Conservation (phyloP, 2,113 vertebrate species). For the Tragelaphus buxtoni region DNA sequence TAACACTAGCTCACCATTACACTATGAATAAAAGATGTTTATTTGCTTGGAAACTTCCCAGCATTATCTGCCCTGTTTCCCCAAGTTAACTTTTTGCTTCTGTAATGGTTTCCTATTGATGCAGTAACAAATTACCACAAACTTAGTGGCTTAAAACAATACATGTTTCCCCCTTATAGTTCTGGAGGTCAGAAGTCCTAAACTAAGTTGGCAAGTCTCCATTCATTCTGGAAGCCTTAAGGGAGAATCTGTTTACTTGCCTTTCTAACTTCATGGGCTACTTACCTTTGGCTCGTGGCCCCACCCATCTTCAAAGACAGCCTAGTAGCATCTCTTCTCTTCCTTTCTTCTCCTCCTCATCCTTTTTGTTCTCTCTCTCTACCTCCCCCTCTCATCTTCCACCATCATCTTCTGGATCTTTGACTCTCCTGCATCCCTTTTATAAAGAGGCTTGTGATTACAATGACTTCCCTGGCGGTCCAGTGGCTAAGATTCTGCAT, state of each 20-base stretch:
- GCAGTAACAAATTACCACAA: not conserved
- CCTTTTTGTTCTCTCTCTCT: not conserved
- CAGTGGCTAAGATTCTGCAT: too few species aligned
- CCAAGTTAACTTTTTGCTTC: not conserved
- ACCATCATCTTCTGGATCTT: not conserved
- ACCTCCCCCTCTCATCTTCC: not conserved
- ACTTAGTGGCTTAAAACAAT: not conserved
- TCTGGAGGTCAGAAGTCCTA: slow-evolving; percentile 23
- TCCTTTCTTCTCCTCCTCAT: not conserved
- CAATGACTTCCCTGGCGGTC: not conserved
- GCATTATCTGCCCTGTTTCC: not conserved
- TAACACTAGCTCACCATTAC: slow-evolving; percentile 7
- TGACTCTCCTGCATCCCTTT: not conserved
- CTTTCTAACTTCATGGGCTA: not conserved
- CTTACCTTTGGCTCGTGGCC: not conserved
- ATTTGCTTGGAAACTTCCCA: slow-evolving; percentile 45
- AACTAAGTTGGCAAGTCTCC: not conserved
- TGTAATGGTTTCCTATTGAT: not conserved
- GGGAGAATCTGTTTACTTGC: not conserved
- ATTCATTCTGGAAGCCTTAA: not conserved
- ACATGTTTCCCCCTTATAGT: not conserved
- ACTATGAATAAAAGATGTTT: slow-evolving; percentile 17
- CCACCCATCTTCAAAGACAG: not conserved
- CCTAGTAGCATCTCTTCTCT: not conserved
- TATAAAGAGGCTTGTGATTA: not conserved